Conservation (phyloP, 2,113 vertebrate genomes). For the Peromyscus leucopus region DNA sequence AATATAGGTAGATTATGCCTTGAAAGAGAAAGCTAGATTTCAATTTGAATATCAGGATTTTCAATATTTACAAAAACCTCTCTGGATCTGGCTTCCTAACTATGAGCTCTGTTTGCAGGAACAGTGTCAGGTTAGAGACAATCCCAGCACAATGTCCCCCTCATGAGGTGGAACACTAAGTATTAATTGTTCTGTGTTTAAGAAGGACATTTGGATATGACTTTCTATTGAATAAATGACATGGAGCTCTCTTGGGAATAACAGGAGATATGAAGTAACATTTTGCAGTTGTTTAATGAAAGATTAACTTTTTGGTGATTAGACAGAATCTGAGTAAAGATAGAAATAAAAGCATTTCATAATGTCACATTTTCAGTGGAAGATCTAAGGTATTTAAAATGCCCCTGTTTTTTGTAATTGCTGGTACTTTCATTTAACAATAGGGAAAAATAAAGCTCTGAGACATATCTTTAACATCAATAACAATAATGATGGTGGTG, state of each 20-base stretch:
- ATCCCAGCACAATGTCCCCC: constrained; percentile 5
- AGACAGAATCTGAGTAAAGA: constrained; percentile 19
- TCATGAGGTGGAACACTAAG: not conserved
- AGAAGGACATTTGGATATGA: constrained; percentile 57
- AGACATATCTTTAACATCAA: constrained; percentile 44
- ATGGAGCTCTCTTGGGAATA: constrained; percentile 2
- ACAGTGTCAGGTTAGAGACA: constrained; percentile 56
- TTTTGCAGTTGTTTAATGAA: constrained; percentile 56
- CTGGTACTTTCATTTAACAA: constrained; percentile 52
- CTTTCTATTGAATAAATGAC: constrained; percentile 66
- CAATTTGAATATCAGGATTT: constrained; percentile 33
- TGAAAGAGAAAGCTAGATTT: not conserved
- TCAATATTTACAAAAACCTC: not conserved
- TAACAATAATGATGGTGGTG: constrained; percentile 40
- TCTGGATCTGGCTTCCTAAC: constrained; percentile 12
- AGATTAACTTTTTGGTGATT: constrained; percentile 74
- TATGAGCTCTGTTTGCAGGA: constrained; percentile 9
- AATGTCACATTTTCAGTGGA: constrained; percentile 45
- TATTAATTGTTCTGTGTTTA: constrained; percentile 59
- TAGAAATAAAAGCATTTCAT: constrained; percentile 38
- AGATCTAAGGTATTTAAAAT: constrained; percentile 46
- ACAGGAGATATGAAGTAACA: constrained; percentile 42
- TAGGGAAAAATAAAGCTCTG: constrained; percentile 52
- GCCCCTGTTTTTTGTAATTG: constrained; percentile 18
- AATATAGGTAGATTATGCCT: not conserved